Evolutionary conservation across 2,797 vertebrate species (phyloP), one percentile per base, ranked within the genome.

Genomic region (Helarctos malayanus): DNA sequence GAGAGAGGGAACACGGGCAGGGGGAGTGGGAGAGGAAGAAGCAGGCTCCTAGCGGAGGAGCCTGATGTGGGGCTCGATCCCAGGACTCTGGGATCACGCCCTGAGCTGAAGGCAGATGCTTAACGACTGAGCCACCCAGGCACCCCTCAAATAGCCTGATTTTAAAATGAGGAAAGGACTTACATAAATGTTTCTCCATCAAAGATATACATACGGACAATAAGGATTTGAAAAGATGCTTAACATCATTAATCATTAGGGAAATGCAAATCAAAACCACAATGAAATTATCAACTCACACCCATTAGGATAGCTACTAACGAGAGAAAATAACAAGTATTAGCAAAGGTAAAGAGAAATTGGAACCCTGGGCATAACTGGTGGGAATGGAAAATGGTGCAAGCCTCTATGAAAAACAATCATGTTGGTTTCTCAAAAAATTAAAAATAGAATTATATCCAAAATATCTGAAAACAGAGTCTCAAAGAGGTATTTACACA

Each of bases 261-360:
- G 47, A 90, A 90, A 80, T 38, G 47, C 49, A 79, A 80, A 56
- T 68, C 47, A 80, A 90, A 90, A 80, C 27, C 47, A 73, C 75
- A 52, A 25, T 61, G 35, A 29, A 23, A 10, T 56, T 56, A 80
- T n/a, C 49, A 68, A 29, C 35, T 80, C 35, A 56, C 1, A 90
- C 75, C n/a, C n/a, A 56, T 41, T 15, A 56, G 49, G 49, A 80
- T n/a, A 41, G 35, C 89, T 90, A 54, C 29, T 75, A 75, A 57
- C 19, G 32, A 68, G 25, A 52, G 59, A 54, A 90, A 89, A 79
- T 54, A 90, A 80, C 13, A 54, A 90, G 27, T 65, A 9, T 25
- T 56, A 52, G 35, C 35, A n/a, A 90, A 29, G 25, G 61, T 71
- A 71, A 29, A 14, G 52, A 71, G 57, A 94, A 61, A 88, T 0